phyloP scores from a whole-genome alignment of 1,140 invertebrate genomes.

The Bombus superbus region DNA sequence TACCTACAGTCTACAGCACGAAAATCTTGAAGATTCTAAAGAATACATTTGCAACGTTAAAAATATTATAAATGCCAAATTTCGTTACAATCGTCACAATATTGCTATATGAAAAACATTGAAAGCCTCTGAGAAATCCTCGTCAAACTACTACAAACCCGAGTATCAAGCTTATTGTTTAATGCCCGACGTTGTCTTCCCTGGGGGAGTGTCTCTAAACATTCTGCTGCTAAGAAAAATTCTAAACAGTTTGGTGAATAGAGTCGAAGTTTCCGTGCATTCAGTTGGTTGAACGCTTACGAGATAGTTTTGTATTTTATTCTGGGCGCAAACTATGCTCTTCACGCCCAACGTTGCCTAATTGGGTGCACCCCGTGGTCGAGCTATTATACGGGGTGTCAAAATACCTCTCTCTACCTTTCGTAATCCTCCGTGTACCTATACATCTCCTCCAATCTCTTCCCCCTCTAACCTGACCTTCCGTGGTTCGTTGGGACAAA shows the following conservation, averaged over 20 bases:
- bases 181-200: neutral
- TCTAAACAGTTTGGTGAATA: constrained; percentile 48
- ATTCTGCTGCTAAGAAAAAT: constrained; percentile 7
- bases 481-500: constrained; percentile 48
- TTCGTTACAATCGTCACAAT: neutral
- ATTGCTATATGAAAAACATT: neutral
- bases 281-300: constrained; percentile 29
- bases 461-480: constrained; percentile 32
- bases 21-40: no score
- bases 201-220: neutral
- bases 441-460: constrained; percentile 40
- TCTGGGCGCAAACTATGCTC: constrained; percentile 19
- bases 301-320: constrained; percentile 67
- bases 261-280: constrained; percentile 5
- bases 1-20: no score
- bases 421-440: constrained; percentile 62
- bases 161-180: constrained; percentile 21
- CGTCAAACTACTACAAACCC: neutral
- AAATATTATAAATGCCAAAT: neutral
- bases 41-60: no score
- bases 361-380: constrained; percentile 81
- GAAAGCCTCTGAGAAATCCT: neutral
- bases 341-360: constrained; percentile 79
- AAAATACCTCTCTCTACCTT: constrained; percentile 79
- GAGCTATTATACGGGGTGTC: constrained; percentile 81